These are phyloP conservation scores for Limnodromus scolopaceus DNA, from an alignment of 2,797 vertebrate species.

Conservation along the genomic window DNA sequence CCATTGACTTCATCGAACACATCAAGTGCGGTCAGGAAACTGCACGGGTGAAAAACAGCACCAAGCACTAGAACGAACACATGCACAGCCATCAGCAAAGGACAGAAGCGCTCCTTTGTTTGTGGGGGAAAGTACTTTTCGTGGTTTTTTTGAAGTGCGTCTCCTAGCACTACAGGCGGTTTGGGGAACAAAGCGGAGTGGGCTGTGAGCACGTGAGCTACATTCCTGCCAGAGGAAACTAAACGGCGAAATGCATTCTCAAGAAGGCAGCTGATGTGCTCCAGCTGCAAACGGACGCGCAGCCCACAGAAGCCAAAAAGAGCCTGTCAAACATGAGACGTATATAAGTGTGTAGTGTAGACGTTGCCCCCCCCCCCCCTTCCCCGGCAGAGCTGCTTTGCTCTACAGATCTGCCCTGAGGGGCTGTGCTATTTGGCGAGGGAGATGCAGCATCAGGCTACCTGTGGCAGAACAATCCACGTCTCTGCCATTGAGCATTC, in stretches of 20 bases:
- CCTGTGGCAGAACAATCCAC: neutral
- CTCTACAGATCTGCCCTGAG: neutral
- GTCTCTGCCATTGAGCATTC: neutral
- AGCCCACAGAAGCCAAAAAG: neutral
- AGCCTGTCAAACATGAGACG: accelerated
- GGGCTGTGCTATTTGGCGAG: accelerated
- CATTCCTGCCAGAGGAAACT: neutral
- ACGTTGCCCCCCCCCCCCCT: neutral
- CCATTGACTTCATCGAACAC: neutral
- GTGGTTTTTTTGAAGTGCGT: neutral
- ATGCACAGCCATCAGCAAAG: neutral
- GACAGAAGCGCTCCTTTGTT: neutral
- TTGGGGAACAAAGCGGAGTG: neutral
- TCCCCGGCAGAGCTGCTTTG: neutral
- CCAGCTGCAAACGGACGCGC: neutral
- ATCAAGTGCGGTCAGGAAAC: neutral
- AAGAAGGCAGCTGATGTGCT: neutral
- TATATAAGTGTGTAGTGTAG: neutral
- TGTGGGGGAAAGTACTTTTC: neutral
- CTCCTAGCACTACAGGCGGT: accelerated
- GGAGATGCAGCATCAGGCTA: neutral
- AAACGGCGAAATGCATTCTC: neutral
- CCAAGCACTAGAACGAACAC: neutral
- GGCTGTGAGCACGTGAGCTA: neutral
- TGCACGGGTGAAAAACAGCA: neutral